Evolutionary conservation across 2,888 invertebrate genomes (phyloP).

Genomic region (Melanchra persicariae): DNA sequence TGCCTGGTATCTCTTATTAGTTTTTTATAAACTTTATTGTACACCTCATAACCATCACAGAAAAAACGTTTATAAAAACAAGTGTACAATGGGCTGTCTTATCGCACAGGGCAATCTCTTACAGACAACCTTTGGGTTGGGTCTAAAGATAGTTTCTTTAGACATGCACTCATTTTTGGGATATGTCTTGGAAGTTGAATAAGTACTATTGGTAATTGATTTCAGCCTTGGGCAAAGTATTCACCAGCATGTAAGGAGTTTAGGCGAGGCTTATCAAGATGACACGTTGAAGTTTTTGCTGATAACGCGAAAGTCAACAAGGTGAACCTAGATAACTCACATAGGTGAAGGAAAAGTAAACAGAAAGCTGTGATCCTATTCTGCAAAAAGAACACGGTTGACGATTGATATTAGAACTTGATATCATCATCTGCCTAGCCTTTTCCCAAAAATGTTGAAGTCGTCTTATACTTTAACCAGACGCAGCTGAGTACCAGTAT

Average conservation of each 20-base stretch:
- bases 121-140: too few relatives aligned
- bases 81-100: too few relatives aligned
- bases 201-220: not conserved
- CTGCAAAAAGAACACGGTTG: not conserved
- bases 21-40: too few relatives aligned
- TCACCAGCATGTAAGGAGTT: not conserved
- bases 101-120: too few relatives aligned
- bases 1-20: too few relatives aligned
- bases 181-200: too few relatives aligned
- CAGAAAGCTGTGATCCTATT: constrained; percentile 1
- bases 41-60: too few relatives aligned
- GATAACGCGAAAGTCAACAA: constrained; percentile 9
- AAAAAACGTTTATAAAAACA: too few relatives aligned
- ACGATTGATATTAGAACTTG: not conserved
- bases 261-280: not conserved
- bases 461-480: not conserved
- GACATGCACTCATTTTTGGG: too few relatives aligned
- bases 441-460: not conserved
- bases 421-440: not conserved
- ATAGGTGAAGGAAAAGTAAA: not conserved
- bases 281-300: not conserved
- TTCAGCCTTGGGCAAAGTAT: not conserved
- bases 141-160: too few relatives aligned
- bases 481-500: not conserved
- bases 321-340: constrained; percentile 3